These are phyloP conservation scores for Strigops habroptila DNA, from an alignment of 2,113 vertebrate genomes.

Conservation along the genomic window DNA sequence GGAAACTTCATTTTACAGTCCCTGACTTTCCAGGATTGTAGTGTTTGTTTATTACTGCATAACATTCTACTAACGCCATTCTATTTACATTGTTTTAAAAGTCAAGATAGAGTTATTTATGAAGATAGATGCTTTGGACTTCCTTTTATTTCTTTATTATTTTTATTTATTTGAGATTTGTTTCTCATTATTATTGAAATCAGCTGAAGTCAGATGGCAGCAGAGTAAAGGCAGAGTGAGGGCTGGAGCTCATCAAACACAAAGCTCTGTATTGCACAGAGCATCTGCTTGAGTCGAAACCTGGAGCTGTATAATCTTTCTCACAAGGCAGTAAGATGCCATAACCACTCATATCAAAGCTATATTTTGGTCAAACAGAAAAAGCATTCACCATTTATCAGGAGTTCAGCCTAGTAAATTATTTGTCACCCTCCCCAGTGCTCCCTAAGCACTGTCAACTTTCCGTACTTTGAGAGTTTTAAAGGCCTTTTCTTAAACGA, in stretches of 20 bases:
- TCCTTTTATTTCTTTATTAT: background rate
- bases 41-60: background rate
- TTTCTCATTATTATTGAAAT: background rate
- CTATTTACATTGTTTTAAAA: background rate
- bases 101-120: background rate
- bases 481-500: background rate
- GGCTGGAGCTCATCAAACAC: background rate
- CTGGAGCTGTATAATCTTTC: background rate
- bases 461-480: background rate
- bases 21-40: background rate
- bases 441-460: background rate
- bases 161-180: background rate
- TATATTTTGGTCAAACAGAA: slow-evolving; percentile 39
- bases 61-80: background rate
- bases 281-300: slow-evolving; percentile 3
- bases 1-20: background rate
- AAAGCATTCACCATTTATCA: slow-evolving; percentile 37
- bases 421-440: slow-evolving; percentile 2
- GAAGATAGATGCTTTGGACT: background rate
- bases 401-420: background rate
- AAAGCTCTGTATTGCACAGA: background rate
- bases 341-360: slow-evolving; percentile 28
- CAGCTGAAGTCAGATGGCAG: background rate
- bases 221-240: background rate
- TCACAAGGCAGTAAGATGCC: slow-evolving; percentile 23